Base-by-base conservation (phyloP, 2,113 vertebrate genomes). In the Trichomycterus rosablanca region DNA sequence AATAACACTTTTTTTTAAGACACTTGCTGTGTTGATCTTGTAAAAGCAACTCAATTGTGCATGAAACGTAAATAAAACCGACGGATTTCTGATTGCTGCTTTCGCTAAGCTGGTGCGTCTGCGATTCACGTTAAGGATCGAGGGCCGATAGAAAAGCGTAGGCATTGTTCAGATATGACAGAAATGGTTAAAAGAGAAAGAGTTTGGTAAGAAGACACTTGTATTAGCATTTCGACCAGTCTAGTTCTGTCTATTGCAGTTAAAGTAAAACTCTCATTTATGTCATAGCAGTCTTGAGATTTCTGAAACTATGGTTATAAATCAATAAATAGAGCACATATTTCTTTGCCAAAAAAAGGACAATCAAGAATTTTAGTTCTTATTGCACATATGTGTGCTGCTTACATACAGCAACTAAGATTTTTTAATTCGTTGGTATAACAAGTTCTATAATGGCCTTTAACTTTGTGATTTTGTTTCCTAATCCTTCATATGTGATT, bases 61-160 rank as follows among this genome's bases (percentile, higher is more conserved):
- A 86, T 84, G 78, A 86, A 84, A 87, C 87, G 87, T 86, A 79
- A 88, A 84, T 83, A 81, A 74, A 77, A 73, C 2, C 53, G 39
- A 64, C 59, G 74, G 66, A 74, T 72, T 73, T 79, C 78, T 71
- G 74, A 67, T 74, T 75, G 74, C 77, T 80, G 67, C 32, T 71
- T 63, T 63, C 48, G 35, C 52, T 63, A 53, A 59, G 48, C 16
- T 4, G 16, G 50, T 18, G 26, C 20, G 28, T 37, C 43, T 44
- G 23, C 16, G 16, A 44, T 57, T 62, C 45, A 9, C 15, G 32
- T 63, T 58, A 53, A 37, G 32, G 24, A 20, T 43, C 42, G 8
- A 12, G 42, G 34, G 54, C 37, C 8, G 15, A 48, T 48, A 54
- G 12, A n/a, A 30, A 20, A 28, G 15, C 37, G 12, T 48, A 26